Evolutionary conservation across 1,140 invertebrate genomes (phyloP).

Genomic region (Bombus ignitus): DNA sequence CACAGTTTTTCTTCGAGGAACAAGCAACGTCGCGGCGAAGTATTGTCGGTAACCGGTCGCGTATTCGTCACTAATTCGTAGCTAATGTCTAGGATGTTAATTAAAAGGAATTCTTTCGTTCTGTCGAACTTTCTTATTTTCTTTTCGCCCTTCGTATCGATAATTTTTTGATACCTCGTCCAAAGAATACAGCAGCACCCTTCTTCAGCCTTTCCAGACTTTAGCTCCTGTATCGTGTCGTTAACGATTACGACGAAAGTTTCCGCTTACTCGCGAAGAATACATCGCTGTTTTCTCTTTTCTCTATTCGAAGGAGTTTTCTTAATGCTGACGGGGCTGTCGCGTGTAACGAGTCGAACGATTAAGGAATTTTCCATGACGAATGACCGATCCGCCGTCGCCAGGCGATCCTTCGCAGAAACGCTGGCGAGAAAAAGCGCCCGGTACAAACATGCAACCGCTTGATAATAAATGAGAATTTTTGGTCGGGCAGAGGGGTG

Average conservation of each 20-base stretch:
- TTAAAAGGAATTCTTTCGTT: constrained; percentile 54
- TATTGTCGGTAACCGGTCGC: constrained; percentile 30
- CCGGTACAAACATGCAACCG: constrained; percentile 1
- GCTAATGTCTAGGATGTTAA: constrained; percentile 10
- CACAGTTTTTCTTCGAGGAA: not conserved
- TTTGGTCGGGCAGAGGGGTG: constrained; percentile 39
- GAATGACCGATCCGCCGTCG: constrained; percentile 34
- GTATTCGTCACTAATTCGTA: constrained; percentile 35
- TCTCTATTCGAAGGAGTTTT: not conserved
- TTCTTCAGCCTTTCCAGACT: not conserved
- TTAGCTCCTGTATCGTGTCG: not conserved
- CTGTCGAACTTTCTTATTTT: not conserved
- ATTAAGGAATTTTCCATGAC: constrained; percentile 55
- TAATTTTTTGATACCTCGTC: not conserved
- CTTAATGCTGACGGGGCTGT: not conserved
- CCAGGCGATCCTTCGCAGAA: constrained; percentile 26
- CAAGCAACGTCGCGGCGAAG: constrained; percentile 6
- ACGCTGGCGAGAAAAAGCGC: constrained; percentile 25
- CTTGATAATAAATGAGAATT: constrained; percentile 63
- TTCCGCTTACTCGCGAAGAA: not conserved
- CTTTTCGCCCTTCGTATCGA: no score
- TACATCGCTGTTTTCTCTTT: no score
- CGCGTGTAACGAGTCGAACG: constrained; percentile 52
- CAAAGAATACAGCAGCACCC: accelerated
- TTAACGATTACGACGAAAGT: constrained; percentile 21